phyloP scores from a whole-genome alignment of 1,140 invertebrate species.

The Agrypnia vestita region DNA sequence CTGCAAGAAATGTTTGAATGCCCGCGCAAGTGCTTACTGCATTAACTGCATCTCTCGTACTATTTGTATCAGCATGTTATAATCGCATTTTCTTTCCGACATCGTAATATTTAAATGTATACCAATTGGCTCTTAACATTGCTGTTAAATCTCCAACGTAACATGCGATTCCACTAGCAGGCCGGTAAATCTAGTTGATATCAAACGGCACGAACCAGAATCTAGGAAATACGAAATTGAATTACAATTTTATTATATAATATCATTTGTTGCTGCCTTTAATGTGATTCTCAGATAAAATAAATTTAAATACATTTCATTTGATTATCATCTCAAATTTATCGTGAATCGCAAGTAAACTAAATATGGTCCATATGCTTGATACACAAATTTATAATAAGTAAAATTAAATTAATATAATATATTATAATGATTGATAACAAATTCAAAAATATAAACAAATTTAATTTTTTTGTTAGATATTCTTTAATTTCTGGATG shows the following conservation, averaged over 20 bases:
- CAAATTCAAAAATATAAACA: too few species aligned
- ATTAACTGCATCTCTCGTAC: constrained; percentile 39
- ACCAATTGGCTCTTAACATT: constrained; percentile 37
- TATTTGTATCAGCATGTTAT: constrained; percentile 40
- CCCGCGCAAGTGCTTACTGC: neutral
- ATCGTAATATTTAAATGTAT: constrained; percentile 45
- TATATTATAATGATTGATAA: too few species aligned
- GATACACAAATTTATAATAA: too few species aligned
- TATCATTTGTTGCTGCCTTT: constrained; percentile 7
- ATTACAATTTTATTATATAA: constrained; percentile 37
- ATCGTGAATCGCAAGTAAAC: too few species aligned
- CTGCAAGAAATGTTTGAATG: constrained; percentile 4
- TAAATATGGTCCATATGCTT: too few species aligned
- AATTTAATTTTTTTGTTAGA: too few species aligned
- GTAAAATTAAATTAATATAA: too few species aligned
- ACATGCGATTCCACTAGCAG: constrained; percentile 15
- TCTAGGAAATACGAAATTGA: constrained; percentile 41
- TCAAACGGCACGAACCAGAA: constrained; percentile 9
- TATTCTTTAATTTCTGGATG: too few species aligned
- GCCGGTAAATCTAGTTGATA: constrained; percentile 34
- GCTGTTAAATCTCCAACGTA: constrained; percentile 25
- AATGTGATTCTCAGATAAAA: neutral
- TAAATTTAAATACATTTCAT: constrained; percentile 2
- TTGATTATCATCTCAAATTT: too few species aligned
- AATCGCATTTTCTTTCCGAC: constrained; percentile 38